A percentile compares a stretch with the other conserved stretches of the same genome.
phyloP scores from a whole-genome alignment of 92 coral and sea anemone genomes.

The Epizoanthus ramosus region DNA sequence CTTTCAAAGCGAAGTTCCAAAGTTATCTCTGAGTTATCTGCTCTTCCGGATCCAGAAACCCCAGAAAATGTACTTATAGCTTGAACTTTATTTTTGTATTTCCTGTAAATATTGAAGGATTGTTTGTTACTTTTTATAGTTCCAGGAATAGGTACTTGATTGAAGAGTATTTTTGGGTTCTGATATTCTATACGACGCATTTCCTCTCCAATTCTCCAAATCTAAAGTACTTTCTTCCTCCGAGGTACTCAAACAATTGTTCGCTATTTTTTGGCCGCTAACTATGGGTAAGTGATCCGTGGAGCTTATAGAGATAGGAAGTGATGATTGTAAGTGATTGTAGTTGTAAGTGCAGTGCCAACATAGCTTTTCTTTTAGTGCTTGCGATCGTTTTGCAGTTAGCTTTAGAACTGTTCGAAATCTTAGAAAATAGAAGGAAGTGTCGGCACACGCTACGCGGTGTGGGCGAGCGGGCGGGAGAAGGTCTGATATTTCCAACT shows the following conservation, averaged over 20 bases:
- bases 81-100: conserved; percentile 7
- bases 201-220: no score
- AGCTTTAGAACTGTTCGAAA: no score
- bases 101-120: conserved; percentile 1
- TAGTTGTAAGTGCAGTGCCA: neutral
- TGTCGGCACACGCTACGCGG: neutral
- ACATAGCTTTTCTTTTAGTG: neutral
- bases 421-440: no score
- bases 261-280: no score
- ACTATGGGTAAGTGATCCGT: no score
- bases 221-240: no score
- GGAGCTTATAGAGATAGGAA: neutral
- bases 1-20: no score
- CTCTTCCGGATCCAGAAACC: neutral
- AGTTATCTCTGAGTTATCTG: neutral
- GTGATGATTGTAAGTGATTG: neutral
- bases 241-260: no score
- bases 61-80: neutral
- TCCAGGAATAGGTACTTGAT: neutral
- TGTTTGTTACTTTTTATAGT: conserved; percentile 8
- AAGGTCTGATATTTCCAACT: neutral
- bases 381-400: neutral
- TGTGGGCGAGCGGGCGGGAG: no score
- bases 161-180: neutral
- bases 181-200: neutral